Evolutionary conservation across 2,113 vertebrate genomes (phyloP).

Genomic region (Atlantisia rogersi): DNA sequence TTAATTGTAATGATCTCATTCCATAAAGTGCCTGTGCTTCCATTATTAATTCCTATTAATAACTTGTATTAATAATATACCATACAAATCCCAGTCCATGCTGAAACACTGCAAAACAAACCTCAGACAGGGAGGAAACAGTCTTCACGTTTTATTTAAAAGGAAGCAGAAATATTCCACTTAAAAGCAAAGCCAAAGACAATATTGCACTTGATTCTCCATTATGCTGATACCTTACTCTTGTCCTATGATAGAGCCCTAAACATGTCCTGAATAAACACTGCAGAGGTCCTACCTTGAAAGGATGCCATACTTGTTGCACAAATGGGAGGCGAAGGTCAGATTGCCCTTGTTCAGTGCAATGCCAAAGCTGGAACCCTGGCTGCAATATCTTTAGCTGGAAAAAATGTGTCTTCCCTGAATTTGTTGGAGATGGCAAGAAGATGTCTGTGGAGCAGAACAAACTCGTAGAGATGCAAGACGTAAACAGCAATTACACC

Average conservation of each 20-base stretch:
- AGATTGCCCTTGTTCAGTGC: not conserved
- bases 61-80: conserved; percentile 28
- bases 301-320: not conserved
- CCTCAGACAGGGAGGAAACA: not conserved
- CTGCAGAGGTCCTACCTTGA: not conserved
- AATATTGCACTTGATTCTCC: not conserved
- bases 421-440: not conserved
- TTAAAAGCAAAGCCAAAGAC: not conserved
- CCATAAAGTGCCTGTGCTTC: conserved; percentile 40
- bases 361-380: not conserved
- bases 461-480: not conserved
- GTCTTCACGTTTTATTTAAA: not conserved
- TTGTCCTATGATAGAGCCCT: not conserved
- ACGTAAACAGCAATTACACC: not conserved
- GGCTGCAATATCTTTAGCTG: not conserved
- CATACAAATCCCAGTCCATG: not conserved
- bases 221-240: not conserved
- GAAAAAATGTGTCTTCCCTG: not conserved
- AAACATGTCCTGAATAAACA: not conserved
- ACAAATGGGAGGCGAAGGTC: not conserved
- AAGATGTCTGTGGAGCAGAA: not conserved
- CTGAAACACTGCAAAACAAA: conserved; percentile 9
- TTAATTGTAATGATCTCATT: conserved; percentile 62
- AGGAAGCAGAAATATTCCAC: not conserved
- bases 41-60: conserved; percentile 66